A percentile compares a stretch with the other conserved stretches of the same genome.
Evolutionary conservation across 2,113 vertebrate species (phyloP).

Genomic region (Telmatochromis sp.): DNA sequence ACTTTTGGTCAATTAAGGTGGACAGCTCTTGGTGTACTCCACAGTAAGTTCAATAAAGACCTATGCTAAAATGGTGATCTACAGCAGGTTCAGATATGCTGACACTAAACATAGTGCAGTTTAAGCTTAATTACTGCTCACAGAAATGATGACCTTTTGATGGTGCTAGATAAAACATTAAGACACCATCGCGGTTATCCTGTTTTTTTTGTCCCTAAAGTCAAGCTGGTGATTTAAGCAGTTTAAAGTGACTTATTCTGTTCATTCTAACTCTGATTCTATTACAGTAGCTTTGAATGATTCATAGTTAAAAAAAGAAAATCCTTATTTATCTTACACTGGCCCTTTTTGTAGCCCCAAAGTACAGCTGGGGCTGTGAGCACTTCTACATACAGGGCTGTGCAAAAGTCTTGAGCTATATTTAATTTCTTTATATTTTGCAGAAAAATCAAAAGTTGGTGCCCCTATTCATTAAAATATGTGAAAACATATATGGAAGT

Average conservation of each 20-base stretch:
- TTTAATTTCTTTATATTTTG: background rate
- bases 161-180: background rate
- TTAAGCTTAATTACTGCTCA: background rate
- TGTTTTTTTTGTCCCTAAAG: background rate
- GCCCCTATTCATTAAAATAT: background rate
- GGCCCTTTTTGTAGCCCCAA: background rate
- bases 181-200: accelerated
- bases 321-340: background rate
- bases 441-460: background rate
- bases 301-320: background rate
- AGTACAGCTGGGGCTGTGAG: accelerated
- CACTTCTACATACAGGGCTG: background rate
- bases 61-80: background rate
- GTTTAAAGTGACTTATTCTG: accelerated
- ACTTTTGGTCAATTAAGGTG: background rate
- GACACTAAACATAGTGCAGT: background rate
- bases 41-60: background rate
- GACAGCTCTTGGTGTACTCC: background rate
- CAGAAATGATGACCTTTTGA: background rate
- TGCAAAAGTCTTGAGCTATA: background rate
- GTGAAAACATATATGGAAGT: background rate
- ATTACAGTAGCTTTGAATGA: background rate
- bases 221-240: background rate
- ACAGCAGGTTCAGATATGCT: background rate
- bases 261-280: background rate